Evolutionary conservation across 2,113 vertebrate genomes (phyloP), one percentile per base, ranked within the genome.

Genomic region (Nestor notabilis): DNA sequence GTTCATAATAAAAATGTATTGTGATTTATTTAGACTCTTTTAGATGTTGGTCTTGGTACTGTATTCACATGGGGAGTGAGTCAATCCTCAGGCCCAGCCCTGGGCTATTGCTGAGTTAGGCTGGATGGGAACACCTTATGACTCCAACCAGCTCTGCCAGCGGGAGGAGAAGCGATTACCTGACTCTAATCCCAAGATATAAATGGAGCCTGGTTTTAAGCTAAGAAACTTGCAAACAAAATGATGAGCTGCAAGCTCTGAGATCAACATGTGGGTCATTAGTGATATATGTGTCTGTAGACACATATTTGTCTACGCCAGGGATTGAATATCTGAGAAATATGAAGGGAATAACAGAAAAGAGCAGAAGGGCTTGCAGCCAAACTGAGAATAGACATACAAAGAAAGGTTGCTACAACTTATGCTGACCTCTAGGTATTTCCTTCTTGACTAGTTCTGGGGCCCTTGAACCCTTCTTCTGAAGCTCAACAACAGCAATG

Each of bases 341-440:
- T 18, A 33, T 1, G 68, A 88, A 80, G 29, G 25, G 64, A 94
- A 7, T 39, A 90, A 35, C 17, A 74, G 47, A 52, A 68, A 64
- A 90, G 82, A 87, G 39, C n/a, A 88, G 64, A 83, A 11, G 7
- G 72, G 56, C 58, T 91, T 5, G 0, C 49, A 75, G 28, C 82
- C 93, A 88, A 35, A 91, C 72, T 23, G 28, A 83, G 69, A 65
- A 91, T 53, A 74, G 71, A 17, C 37, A 17, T 0, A 43, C 0
- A 1, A 70, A 86, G 49, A 83, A 86, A 83, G 21, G 27, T 29
- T 84, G 60, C 69, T 87, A 58, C 63, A 74, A 10, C 55, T 79
- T 46, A 47, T 71, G 86, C 47, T 96, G 92, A 94, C 70, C 70
- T 93, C 85, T 65, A 89, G 52, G 20, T 92, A 88, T 47, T 89